Percentiles rank a stretch among this genome's conserved stretches.
Conservation (phyloP, 30 jellyfish, hydroid and myxozoan species). For the Phacellophora camtschatica region DNA sequence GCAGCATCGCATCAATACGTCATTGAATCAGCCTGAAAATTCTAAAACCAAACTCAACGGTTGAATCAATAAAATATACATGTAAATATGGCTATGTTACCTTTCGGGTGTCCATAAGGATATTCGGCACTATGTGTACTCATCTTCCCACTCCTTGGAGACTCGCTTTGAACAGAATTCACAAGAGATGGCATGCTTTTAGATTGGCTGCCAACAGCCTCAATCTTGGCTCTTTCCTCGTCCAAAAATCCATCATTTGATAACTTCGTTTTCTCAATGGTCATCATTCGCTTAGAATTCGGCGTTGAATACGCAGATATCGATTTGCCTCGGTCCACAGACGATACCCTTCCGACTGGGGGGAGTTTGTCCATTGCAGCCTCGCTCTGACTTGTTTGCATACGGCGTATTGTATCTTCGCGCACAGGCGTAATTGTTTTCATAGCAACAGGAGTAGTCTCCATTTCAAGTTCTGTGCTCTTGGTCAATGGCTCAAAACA, state of each 20-base stretch:
- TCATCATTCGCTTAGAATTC: conserved; percentile 50
- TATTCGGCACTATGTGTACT: conserved; percentile 45
- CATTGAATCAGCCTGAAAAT: too few species aligned
- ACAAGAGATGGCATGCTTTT: conserved; percentile 72
- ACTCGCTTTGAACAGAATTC: not conserved
- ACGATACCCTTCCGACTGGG: conserved; percentile 10
- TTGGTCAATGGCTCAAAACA: conserved; percentile 1
- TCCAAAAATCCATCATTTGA: conserved; percentile 48
- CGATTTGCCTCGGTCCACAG: conserved; percentile 39
- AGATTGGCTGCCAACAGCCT: conserved; percentile 18
- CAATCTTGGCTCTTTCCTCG: conserved; percentile 39
- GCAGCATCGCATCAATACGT: too few species aligned
- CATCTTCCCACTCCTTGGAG: conserved; percentile 25
- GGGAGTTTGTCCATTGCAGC: conserved; percentile 26
- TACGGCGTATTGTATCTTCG: conserved; percentile 7
- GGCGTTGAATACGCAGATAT: conserved; percentile 74
- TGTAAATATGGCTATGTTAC: not conserved
- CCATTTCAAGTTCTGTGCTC: not conserved
- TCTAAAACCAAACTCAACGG: too few species aligned
- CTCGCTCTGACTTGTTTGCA: not conserved
- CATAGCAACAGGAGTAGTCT: not conserved
- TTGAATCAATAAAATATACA: too few species aligned
- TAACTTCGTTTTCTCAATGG: conserved; percentile 47
- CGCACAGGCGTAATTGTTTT: conserved; percentile 11
- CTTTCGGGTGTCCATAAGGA: conserved; percentile 4